Evolutionary conservation across 2,113 vertebrate species (phyloP).

Genomic region (Mesocricetus auratus): DNA sequence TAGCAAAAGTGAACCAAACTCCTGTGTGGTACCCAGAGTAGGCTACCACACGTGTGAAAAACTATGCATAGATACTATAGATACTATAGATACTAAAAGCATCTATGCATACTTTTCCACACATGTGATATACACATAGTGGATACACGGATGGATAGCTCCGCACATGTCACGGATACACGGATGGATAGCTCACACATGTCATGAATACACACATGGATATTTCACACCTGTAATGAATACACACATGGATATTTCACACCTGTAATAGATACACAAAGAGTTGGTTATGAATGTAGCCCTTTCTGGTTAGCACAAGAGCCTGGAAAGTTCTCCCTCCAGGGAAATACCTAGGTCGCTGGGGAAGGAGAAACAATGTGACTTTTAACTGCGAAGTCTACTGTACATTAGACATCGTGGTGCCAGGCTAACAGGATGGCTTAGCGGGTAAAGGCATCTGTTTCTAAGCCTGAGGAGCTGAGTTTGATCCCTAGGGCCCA

Average conservation of each 20-base stretch:
- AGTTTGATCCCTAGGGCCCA: not conserved
- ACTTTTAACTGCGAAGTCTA: not conserved
- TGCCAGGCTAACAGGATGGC: not conserved
- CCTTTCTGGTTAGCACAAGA: not conserved
- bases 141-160: not conserved
- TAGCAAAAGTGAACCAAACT: not conserved
- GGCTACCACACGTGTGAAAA: not conserved
- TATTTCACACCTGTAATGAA: not conserved
- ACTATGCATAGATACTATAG: not conserved
- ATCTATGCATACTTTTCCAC: not conserved
- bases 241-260: not conserved
- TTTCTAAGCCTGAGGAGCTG: not conserved
- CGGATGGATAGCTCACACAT: not conserved
- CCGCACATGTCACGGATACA: not conserved
- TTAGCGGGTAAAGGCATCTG: not conserved
- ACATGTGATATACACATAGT: not conserved
- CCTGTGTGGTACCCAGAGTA: not conserved
- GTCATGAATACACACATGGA: not conserved
- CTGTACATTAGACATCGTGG: not conserved
- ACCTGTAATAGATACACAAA: not conserved
- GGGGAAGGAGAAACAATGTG: not conserved
- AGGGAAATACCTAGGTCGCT: not conserved
- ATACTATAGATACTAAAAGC: not conserved
- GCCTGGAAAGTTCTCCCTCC: not conserved
- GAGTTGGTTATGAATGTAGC: not conserved